Evolutionary conservation across 2,113 vertebrate genomes (phyloP).

Genomic region (Sarotherodon lohbergeri): DNA sequence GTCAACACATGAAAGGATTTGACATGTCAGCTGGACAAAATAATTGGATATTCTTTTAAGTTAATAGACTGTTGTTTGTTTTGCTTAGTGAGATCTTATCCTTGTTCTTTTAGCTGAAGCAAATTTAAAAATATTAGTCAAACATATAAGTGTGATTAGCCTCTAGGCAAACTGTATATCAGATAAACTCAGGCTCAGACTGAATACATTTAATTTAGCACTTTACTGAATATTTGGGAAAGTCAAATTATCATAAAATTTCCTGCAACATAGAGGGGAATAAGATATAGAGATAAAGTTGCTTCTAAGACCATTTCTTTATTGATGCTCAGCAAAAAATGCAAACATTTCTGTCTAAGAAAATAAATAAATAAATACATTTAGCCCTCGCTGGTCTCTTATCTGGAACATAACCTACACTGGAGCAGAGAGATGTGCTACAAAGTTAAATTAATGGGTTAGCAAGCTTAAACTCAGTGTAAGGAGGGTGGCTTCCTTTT

Average conservation of each 20-base stretch:
- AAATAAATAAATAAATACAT: background rate
- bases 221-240: background rate
- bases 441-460: background rate
- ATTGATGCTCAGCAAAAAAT: background rate
- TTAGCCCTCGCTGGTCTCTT: rapidly evolving
- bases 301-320: background rate
- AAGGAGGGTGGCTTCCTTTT: background rate
- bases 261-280: background rate
- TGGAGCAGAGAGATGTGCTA: rapidly evolving
- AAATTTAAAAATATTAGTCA: background rate
- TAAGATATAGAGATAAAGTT: background rate
- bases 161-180: background rate
- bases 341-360: background rate
- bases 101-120: background rate
- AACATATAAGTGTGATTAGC: background rate
- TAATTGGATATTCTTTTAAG: background rate
- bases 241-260: rapidly evolving
- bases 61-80: background rate
- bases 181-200: background rate
- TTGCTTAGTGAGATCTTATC: background rate
- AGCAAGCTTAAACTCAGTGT: background rate
- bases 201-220: background rate
- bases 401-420: background rate
- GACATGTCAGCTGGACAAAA: background rate
- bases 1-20: background rate